A percentile compares a stretch with the other conserved stretches of the same genome.
phyloP scores from a whole-genome alignment of 2,888 invertebrate species.

The Ametastegia equiseti region DNA sequence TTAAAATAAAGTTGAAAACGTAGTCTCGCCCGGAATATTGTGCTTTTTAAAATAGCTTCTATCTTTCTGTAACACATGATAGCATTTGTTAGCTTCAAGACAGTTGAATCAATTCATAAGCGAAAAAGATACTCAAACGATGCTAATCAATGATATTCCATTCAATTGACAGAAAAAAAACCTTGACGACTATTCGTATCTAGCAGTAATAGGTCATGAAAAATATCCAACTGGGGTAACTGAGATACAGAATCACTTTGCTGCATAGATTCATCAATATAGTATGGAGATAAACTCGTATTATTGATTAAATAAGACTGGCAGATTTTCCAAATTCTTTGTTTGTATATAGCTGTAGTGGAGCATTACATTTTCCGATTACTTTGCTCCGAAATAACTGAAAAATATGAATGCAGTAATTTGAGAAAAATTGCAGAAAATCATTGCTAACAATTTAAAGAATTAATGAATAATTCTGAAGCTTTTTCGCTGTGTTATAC shows the following conservation, averaged over 20 bases:
- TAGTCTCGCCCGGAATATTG: background rate
- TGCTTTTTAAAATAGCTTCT: background rate
- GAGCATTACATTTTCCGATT: background rate
- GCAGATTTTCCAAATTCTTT: background rate
- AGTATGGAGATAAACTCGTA: background rate
- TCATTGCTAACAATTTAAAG: background rate
- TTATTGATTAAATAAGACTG: conserved; percentile 23
- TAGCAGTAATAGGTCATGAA: background rate
- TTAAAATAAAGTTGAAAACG: conserved; percentile 2
- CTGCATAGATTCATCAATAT: background rate
- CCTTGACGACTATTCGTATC: background rate
- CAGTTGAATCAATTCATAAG: too few species aligned
- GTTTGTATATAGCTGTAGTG: background rate
- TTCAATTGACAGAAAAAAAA: background rate
- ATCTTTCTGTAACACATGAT: background rate
- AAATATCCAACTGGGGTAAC: background rate
- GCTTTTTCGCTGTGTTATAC: background rate
- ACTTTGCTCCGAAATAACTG: background rate
- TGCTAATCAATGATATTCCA: background rate
- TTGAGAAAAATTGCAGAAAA: background rate
- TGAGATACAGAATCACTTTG: background rate
- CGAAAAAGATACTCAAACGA: too few species aligned
- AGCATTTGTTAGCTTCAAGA: background rate
- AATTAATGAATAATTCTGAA: background rate
- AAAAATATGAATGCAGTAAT: background rate